A percentile compares a stretch with the other conserved stretches of the same genome.
These are phyloP conservation scores for Lepisosteus osseus DNA, from an alignment of 2,113 vertebrate species.

Conservation along the genomic window DNA sequence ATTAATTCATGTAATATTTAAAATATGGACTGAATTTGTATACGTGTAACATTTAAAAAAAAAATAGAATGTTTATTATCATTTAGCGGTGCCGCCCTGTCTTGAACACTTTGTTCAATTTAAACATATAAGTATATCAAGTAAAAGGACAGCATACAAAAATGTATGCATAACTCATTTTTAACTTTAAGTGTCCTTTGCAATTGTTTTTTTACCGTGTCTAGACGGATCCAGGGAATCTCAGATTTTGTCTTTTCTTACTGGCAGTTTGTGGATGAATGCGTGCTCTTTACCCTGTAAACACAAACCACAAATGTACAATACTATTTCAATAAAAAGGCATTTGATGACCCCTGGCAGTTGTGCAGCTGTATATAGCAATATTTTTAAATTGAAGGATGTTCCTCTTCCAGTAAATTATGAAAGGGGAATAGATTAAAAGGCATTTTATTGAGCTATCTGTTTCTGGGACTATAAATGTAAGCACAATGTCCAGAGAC, in stretches of 20 bases:
- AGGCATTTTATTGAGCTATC: slow-evolving; percentile 2
- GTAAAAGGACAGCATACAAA: too few species aligned
- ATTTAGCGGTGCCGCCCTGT: too few species aligned
- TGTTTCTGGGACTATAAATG: background rate
- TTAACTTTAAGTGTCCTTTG: too few species aligned
- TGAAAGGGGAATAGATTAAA: slow-evolving; percentile 7
- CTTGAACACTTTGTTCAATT: too few species aligned
- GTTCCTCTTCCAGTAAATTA: background rate
- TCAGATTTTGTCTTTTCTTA: background rate
- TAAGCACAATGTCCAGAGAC: background rate
- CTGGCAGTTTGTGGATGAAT: background rate
- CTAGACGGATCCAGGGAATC: background rate
- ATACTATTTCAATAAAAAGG: background rate
- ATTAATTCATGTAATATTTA: too few species aligned
- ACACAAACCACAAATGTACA: background rate
- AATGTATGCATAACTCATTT: too few species aligned
- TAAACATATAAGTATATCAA: too few species aligned
- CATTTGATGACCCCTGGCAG: background rate
- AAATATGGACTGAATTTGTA: too few species aligned
- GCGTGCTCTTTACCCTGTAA: background rate
- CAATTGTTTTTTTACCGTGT: too few species aligned
- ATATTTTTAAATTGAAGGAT: background rate
- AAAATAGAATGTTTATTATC: too few species aligned
- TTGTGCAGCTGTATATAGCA: background rate
- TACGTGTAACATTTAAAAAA: too few species aligned